Percentiles rank a stretch among this genome's conserved stretches.
phyloP scores from a whole-genome alignment of 2,113 vertebrate genomes.

The Heterotis niloticus region DNA sequence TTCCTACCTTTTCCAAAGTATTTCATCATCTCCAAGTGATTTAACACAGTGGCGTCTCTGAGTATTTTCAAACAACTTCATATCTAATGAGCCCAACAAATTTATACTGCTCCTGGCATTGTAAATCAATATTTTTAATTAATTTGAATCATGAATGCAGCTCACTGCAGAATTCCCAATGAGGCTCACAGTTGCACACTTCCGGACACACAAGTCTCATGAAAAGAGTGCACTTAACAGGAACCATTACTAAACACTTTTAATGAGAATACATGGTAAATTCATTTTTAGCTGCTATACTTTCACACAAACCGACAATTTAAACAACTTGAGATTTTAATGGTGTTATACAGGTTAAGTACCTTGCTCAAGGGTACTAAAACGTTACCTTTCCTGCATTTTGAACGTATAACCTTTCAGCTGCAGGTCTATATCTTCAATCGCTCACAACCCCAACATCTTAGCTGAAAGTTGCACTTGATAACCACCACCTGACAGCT shows the following conservation, averaged over 20 bases:
- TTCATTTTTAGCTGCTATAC: not conserved
- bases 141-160: not conserved
- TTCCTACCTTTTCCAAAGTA: not conserved
- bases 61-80: not conserved
- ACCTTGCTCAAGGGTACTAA: too few relatives aligned
- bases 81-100: constrained; percentile 19
- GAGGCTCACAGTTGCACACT: not conserved
- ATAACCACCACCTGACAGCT: too few relatives aligned
- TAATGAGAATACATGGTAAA: not conserved
- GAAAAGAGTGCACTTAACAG: too few relatives aligned
- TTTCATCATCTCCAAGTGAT: constrained; percentile 9
- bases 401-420: too few relatives aligned
- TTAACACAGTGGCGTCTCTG: not conserved
- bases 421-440: too few relatives aligned
- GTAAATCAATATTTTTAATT: constrained; percentile 25
- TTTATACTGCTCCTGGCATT: constrained; percentile 2
- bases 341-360: not conserved
- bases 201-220: too few relatives aligned
- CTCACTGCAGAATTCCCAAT: not conserved
- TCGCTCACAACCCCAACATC: too few relatives aligned
- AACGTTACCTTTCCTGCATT: too few relatives aligned
- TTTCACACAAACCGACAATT: not conserved
- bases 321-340: not conserved
- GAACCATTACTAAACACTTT: too few relatives aligned
- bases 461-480: too few relatives aligned